phyloP scores from a whole-genome alignment of 2,797 vertebrate genomes.

The Podarcis lilfordi region DNA sequence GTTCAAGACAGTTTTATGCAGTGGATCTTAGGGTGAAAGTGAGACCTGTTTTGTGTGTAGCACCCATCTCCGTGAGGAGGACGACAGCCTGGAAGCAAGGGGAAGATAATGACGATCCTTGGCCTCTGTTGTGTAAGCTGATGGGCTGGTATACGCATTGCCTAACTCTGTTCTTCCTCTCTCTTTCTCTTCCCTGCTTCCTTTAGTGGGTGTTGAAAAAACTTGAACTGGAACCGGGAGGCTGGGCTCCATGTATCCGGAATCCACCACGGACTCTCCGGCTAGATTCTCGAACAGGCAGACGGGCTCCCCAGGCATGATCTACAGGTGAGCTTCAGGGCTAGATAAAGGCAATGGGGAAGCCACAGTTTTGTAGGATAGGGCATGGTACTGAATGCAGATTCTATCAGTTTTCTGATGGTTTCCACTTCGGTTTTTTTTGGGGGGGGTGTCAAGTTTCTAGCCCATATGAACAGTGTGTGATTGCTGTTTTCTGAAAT shows the following conservation, averaged over 20 bases:
- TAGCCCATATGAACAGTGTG: background rate
- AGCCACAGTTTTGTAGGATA: fast-evolving
- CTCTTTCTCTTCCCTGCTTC: background rate
- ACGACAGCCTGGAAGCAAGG: background rate
- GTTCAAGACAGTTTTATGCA: no score
- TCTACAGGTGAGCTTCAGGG: constrained; percentile 89
- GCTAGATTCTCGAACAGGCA: constrained; percentile 95
- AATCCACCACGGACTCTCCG: constrained; percentile 98
- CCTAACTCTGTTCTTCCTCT: background rate
- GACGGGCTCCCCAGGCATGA: constrained; percentile 97
- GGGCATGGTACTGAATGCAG: background rate
- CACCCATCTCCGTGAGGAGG: background rate
- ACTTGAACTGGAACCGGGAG: constrained; percentile 62
- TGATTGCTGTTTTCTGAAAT: background rate
- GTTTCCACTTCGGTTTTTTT: no score
- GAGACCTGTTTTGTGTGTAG: background rate
- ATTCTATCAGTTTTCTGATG: no score
- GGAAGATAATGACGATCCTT: background rate
- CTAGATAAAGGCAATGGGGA: fast-evolving
- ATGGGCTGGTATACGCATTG: background rate
- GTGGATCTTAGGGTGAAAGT: background rate
- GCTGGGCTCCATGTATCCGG: constrained; percentile 95
- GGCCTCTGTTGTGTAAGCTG: background rate
- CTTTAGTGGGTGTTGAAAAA: constrained; percentile 57
- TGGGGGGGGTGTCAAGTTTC: background rate